phyloP scores from a whole-genome alignment of 2,113 vertebrate species.

The Percina caprodes region DNA sequence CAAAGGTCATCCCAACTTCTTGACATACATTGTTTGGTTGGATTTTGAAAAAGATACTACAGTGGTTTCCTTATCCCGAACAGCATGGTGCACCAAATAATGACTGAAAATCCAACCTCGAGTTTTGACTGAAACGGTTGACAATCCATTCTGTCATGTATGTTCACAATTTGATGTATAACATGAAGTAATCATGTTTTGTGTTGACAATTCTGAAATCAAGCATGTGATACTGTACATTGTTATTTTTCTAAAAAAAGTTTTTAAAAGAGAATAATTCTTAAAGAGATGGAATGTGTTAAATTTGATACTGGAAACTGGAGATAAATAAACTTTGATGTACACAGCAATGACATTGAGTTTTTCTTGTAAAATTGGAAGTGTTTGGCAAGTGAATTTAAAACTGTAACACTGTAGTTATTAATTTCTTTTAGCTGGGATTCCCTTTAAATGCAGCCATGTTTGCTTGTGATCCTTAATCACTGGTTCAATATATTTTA shows the following conservation, averaged over 20 bases:
- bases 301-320: slow-evolving; percentile 20
- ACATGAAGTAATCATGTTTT: slow-evolving; percentile 31
- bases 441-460: background rate
- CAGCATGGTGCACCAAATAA: slow-evolving; percentile 28
- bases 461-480: background rate
- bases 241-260: background rate
- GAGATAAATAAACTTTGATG: slow-evolving; percentile 57
- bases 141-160: slow-evolving; percentile 29
- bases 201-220: slow-evolving; percentile 39
- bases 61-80: slow-evolving; percentile 48
- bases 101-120: slow-evolving; percentile 54
- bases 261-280: slow-evolving; percentile 17
- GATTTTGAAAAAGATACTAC: slow-evolving; percentile 61
- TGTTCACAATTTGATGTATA: slow-evolving; percentile 39
- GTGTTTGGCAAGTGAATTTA: background rate
- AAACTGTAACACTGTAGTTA: background rate
- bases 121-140: slow-evolving; percentile 47
- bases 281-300: slow-evolving; percentile 8
- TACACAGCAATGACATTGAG: background rate
- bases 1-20: slow-evolving; percentile 63
- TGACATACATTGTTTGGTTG: slow-evolving; percentile 64
- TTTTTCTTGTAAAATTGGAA: slow-evolving; percentile 5
- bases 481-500: background rate
- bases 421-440: background rate
- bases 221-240: slow-evolving; percentile 38